Base-by-base conservation (phyloP, 35 echinoderm and acorn worm genomes). In the Anneissia japonica region DNA sequence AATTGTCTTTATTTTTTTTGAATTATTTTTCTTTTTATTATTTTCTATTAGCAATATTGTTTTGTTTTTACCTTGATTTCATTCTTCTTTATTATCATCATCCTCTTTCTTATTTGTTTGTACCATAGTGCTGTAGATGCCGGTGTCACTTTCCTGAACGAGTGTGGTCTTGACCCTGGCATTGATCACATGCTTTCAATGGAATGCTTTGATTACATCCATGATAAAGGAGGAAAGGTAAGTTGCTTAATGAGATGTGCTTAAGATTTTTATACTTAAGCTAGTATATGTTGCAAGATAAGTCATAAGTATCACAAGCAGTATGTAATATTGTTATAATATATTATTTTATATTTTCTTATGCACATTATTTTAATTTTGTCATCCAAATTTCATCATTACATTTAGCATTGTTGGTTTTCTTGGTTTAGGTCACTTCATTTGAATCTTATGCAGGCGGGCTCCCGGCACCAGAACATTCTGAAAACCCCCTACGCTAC, bases 161-260 rank as follows among this genome's bases (percentile, higher is more conserved):
- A 97, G 83, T 51, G 46, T 84, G 95, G 95, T 21, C 35, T 97
- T 21, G 95, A 97, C 45, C 95, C 95, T 26, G 95, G 95, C 5
- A 93, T 97, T 82, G 95, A 97, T 55, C 95, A 97, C 82, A 93
- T 97, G 83, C 84, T 97, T 11, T 91, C 95, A 4, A 97, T 97
- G 95, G 91, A 97, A 88, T 85, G 88, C 45, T 97, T 97, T 74
- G 80, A 90, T 81, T 31, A 76, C 28, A 80, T 91, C 72, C 88
- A 78, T 37, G 91, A 83, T 56, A 81, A 86, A 88, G 94, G 94
- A 16, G 91, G 91, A 36, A 97, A 93, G 83, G 94, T 97, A 83
- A 89, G 93, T 37, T 14, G 45, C 73, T 26, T 40, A 34, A 4
- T 35, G 23, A 12, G 19, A 40, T 6, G 34, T 13, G 31, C 55